Evolutionary conservation across 1,140 invertebrate species (phyloP), one percentile per base, ranked within the genome.

Genomic region (Zaprionus taronus): DNA sequence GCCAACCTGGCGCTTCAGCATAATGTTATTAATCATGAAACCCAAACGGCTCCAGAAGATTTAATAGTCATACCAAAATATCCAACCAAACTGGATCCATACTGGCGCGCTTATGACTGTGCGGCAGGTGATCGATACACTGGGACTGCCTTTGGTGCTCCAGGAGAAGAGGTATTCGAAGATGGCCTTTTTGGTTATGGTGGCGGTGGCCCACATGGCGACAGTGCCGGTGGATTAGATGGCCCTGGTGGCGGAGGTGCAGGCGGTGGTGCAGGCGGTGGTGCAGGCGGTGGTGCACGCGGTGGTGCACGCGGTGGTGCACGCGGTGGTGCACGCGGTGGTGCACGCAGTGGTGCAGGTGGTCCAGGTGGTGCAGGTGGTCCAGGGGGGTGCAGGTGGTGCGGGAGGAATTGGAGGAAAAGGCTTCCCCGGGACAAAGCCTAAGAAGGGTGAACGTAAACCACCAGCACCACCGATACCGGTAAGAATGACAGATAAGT

Each of bases 51-150:
- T 1, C 44, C 47, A 1, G 34, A n/a, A 0, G 67, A 80, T 49
- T 58, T 36, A 9, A 15, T 11, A 4, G 28, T 65, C 2, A 41
- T 6, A 0, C 77, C 72, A 0, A 20, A 26, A n/a, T 82, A 82
- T 63, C 85, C 89, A 0, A 22, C 56, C 0, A 1, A n/a, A 2
- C 6, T 62, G 6, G 12, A 36, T 60, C 75, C 79, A 0, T 85
- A 82, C 7, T 80, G 67, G 51, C 55, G 60, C 5, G 34, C 34
- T 14, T 80, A 60, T 6, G 85, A 90, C 24, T 90, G 85, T 44
- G 85, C 79, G 5, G 70, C 56, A 0, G 85, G 85, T 0, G 79
- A 82, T 61, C 85, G 72, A 2, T 85, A 73, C 6, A 76, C 70
- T 28, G 62, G 74, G 55, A 87, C 81, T 0, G 65, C 78, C 2